phyloP scores from a whole-genome alignment of 2,888 invertebrate genomes.

The Microctonus aethiopoides region DNA sequence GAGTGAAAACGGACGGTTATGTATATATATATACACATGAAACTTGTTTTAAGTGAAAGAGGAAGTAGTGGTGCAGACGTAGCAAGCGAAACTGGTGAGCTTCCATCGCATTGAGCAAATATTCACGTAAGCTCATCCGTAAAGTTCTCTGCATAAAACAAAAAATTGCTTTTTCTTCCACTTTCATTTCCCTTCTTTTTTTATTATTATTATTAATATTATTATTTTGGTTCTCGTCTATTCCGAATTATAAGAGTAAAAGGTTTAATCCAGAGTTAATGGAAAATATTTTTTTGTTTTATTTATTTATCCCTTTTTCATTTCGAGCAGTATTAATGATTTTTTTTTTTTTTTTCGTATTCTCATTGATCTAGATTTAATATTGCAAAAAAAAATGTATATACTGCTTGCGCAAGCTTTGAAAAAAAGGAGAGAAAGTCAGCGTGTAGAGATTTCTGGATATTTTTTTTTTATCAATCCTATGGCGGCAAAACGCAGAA shows the following conservation, averaged over 20 bases:
- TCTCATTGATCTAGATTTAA: background rate
- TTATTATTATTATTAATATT: too few species aligned
- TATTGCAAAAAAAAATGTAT: background rate
- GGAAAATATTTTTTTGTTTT: slow-evolving; percentile 3
- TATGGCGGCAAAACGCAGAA: slow-evolving; percentile 31
- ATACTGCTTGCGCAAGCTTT: background rate
- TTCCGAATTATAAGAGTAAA: too few species aligned
- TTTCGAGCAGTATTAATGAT: background rate
- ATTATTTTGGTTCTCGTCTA: too few species aligned
- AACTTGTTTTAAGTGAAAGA: slow-evolving; percentile 8
- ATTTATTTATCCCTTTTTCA: background rate
- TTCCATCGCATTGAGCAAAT: slow-evolving; percentile 28
- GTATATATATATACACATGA: background rate
- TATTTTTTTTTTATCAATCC: slow-evolving; percentile 8
- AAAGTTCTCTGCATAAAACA: slow-evolving; percentile 21
- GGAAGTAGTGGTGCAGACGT: background rate
- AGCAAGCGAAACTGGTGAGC: background rate
- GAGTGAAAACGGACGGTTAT: slow-evolving; percentile 30
- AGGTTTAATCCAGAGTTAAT: slow-evolving; percentile 28
- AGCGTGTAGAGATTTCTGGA: background rate
- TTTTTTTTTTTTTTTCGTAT: background rate
- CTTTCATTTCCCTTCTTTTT: background rate
- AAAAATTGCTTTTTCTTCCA: slow-evolving; percentile 15
- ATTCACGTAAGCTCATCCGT: slow-evolving; percentile 26
- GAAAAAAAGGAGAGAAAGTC: slow-evolving; percentile 4